Conservation (phyloP, 2,888 invertebrate genomes). For the Pristionchus maxplancki region DNA sequence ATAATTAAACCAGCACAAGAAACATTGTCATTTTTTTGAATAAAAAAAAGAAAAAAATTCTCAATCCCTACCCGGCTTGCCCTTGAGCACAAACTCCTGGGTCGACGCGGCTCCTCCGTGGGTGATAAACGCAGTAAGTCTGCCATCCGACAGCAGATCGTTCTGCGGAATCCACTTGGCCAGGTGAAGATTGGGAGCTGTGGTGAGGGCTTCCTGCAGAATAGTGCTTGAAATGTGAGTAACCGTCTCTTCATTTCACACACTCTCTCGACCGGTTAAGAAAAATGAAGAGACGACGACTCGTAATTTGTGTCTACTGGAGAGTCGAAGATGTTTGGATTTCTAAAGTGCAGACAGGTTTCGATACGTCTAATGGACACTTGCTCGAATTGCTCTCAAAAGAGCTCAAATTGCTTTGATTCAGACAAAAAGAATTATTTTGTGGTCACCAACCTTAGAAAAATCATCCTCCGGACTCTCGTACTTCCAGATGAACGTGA, state of each 20-base stretch:
- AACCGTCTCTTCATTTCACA: too few species aligned
- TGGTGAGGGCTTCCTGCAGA: not conserved
- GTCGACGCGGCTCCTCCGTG: conserved; percentile 40
- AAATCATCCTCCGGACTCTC: not conserved
- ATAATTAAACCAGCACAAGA: not conserved
- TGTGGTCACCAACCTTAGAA: too few species aligned
- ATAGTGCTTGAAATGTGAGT: too few species aligned
- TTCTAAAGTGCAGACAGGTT: too few species aligned
- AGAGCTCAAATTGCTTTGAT: too few species aligned
- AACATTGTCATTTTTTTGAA: not conserved
- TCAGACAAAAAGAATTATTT: too few species aligned
- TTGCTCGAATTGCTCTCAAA: too few species aligned
- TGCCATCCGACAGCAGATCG: conserved; percentile 1
- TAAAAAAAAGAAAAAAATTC: not conserved
- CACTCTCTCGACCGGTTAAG: too few species aligned
- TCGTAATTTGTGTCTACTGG: too few species aligned
- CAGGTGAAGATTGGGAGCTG: not conserved
- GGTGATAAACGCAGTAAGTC: conserved; percentile 30
- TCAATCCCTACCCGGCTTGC: conserved; percentile 12
- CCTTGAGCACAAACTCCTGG: conserved; percentile 24
- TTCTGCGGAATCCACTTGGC: conserved; percentile 49
- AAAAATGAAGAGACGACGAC: too few species aligned
- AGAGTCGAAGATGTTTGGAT: too few species aligned
- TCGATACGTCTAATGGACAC: too few species aligned
- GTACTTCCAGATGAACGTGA: conserved; percentile 48